Evolutionary conservation across 2,797 vertebrate genomes (phyloP).

Genomic region (Gymnoscopelus braueri): DNA sequence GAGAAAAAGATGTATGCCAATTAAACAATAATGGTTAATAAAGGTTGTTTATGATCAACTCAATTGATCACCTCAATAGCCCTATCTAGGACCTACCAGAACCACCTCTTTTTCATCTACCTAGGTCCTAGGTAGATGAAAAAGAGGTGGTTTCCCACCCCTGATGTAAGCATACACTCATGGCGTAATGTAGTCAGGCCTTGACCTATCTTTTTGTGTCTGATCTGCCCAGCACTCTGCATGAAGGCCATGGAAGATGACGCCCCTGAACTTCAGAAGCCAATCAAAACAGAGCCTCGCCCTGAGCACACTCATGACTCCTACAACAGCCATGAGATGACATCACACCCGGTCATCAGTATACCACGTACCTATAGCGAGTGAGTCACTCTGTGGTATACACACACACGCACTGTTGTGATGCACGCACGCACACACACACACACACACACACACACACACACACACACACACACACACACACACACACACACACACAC

Average conservation of each 20-base stretch:
- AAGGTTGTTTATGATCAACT: no score
- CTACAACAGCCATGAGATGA: constrained; percentile 87
- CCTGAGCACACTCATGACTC: constrained; percentile 79
- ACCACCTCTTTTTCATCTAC: no score
- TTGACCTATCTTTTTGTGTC: constrained; percentile 12
- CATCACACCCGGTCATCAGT: constrained; percentile 85
- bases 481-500: constrained; percentile 1
- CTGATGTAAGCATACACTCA: no score
- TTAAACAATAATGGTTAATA: no score
- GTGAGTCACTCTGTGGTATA: constrained; percentile 78
- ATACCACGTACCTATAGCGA: constrained; percentile 86
- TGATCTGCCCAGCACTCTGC: constrained; percentile 52
- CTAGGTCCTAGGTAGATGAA: no score
- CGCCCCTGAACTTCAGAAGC: constrained; percentile 82
- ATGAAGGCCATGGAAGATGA: constrained; percentile 62
- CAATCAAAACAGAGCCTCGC: constrained; percentile 90
- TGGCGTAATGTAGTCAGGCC: no score
- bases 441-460: constrained; percentile 1
- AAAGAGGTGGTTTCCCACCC: no score
- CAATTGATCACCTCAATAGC: no score
- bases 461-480: background rate
- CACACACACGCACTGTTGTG: background rate
- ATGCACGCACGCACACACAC: background rate
- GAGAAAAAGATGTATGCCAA: no score
- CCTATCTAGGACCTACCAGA: no score